Evolutionary conservation across 2,113 vertebrate species (phyloP).

Genomic region (Calidris pugnax): DNA sequence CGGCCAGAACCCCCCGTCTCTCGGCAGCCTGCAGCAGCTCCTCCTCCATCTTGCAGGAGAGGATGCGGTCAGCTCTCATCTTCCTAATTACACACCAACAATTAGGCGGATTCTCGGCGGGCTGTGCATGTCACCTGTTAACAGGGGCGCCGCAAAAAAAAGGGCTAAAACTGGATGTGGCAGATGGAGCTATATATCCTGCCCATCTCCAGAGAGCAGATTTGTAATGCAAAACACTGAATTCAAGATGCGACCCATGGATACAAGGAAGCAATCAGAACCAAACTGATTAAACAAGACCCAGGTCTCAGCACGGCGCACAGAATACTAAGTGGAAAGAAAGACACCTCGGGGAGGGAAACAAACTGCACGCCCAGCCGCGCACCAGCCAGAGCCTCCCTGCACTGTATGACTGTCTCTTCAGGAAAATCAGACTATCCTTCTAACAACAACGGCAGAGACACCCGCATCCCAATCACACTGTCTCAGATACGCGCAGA

Average conservation of each 20-base stretch:
- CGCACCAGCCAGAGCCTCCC: neutral
- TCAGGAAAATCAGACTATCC: neutral
- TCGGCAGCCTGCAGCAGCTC: neutral
- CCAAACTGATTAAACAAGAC: conserved; percentile 78
- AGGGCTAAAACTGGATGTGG: conserved; percentile 51
- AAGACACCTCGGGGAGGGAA: conserved; percentile 21
- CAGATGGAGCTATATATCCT: conserved; percentile 77
- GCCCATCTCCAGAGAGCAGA: conserved; percentile 68
- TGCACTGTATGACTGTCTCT: neutral
- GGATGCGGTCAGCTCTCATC: neutral
- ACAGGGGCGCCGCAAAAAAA: conserved; percentile 7
- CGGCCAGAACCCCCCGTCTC: neutral
- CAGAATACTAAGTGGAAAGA: conserved; percentile 69
- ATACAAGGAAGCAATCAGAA: conserved; percentile 77
- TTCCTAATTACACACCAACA: conserved; percentile 22
- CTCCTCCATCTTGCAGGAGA: conserved; percentile 8
- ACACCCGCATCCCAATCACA: neutral
- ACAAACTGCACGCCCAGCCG: neutral
- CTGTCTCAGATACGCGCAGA: neutral
- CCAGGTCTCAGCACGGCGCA: conserved; percentile 22
- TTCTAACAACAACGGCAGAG: neutral
- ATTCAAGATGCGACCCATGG: conserved; percentile 71
- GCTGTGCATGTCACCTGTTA: conserved; percentile 56
- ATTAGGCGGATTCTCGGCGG: conserved; percentile 31
- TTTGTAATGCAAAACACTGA: conserved; percentile 79